phyloP scores from a whole-genome alignment of 2,888 invertebrate genomes.

The Matsumyia berberina region DNA sequence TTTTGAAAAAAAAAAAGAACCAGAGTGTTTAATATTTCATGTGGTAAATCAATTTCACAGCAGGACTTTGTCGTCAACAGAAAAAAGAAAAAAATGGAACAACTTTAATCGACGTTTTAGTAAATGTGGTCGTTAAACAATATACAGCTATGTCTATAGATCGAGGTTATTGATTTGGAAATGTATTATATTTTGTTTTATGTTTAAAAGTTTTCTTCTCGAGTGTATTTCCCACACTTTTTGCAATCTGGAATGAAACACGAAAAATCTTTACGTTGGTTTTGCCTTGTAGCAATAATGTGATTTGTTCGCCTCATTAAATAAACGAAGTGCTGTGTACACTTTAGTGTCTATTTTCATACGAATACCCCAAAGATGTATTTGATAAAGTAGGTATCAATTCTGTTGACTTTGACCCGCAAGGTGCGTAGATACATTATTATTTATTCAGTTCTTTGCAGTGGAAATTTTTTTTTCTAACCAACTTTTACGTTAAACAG shows the following conservation, averaged over 20 bases:
- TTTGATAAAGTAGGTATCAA: too few species aligned
- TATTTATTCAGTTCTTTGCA: too few species aligned
- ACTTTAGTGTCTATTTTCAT: background rate
- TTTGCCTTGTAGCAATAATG: background rate
- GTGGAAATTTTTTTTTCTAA: too few species aligned
- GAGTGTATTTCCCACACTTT: too few species aligned
- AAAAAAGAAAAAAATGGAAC: background rate
- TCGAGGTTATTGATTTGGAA: background rate
- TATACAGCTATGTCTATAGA: background rate
- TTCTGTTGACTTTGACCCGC: too few species aligned
- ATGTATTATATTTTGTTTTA: background rate
- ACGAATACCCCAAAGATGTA: too few species aligned
- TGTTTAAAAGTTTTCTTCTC: too few species aligned
- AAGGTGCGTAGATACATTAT: too few species aligned
- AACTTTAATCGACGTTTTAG: background rate
- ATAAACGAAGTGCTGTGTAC: background rate
- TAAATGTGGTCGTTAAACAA: background rate
- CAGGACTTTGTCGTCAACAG: background rate
- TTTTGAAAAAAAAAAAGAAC: constrained; percentile 10
- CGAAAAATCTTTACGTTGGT: too few species aligned
- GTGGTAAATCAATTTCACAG: constrained; percentile 25
- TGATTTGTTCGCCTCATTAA: background rate
- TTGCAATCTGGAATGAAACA: too few species aligned
- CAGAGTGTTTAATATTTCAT: constrained; percentile 35
- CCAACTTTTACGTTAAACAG: too few species aligned